phyloP scores from a whole-genome alignment of 2,113 vertebrate genomes.

The Daboia siamensis region DNA sequence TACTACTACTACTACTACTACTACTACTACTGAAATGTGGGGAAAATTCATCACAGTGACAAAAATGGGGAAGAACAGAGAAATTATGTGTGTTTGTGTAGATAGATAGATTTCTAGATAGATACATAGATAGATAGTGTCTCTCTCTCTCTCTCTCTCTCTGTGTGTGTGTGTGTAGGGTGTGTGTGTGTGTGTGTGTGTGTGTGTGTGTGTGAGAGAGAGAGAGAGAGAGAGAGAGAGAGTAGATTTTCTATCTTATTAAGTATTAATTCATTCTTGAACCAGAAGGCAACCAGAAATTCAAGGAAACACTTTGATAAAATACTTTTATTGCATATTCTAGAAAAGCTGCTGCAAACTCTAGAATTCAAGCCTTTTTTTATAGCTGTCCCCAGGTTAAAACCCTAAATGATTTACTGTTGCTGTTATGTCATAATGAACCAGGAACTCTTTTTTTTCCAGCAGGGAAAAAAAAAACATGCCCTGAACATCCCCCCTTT shows the following conservation, averaged over 20 bases:
- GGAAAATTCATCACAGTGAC: too few relatives aligned
- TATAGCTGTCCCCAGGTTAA: neutral
- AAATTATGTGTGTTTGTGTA: too few relatives aligned
- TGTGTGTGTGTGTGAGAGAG: too few relatives aligned
- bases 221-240: too few relatives aligned
- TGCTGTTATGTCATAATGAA: neutral
- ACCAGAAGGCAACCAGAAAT: neutral
- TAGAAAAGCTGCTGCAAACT: neutral
- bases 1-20: too few relatives aligned
- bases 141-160: too few relatives aligned
- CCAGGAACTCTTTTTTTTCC: neutral
- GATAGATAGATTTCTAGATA: too few relatives aligned
- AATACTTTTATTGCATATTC: neutral
- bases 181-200: too few relatives aligned
- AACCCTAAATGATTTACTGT: neutral
- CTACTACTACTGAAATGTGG: too few relatives aligned
- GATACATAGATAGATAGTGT: too few relatives aligned
- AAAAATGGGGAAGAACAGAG: too few relatives aligned
- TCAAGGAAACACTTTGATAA: neutral
- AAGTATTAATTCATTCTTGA: neutral
- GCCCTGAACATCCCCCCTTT: neutral
- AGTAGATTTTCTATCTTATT: neutral
- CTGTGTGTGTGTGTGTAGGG: too few relatives aligned
- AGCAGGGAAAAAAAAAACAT: neutral
- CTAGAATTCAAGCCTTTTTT: neutral